Evolutionary conservation across 2,113 vertebrate species (phyloP).

Genomic region (Heliornis fulica): DNA sequence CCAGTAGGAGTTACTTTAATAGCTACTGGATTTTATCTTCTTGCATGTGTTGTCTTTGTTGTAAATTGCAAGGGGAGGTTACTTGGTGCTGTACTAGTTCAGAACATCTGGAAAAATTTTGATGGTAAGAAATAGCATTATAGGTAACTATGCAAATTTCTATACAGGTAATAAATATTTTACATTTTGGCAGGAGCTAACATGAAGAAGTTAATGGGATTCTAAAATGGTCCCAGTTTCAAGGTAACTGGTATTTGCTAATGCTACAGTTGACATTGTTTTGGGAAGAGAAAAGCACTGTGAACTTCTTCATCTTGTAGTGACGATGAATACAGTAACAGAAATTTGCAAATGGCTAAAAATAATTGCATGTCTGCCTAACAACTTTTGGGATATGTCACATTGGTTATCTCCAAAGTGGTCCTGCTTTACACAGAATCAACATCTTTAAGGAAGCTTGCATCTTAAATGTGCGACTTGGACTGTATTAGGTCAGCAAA

Average conservation of each 20-base stretch:
- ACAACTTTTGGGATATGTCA: slow-evolving; percentile 31
- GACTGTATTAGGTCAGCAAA: slow-evolving; percentile 55
- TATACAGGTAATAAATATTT: slow-evolving; percentile 60
- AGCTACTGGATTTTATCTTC: background rate
- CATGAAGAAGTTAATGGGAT: slow-evolving; percentile 34
- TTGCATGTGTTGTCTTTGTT: slow-evolving; percentile 1
- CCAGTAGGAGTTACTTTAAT: background rate
- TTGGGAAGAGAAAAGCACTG: slow-evolving; percentile 5
- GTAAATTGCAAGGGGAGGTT: background rate
- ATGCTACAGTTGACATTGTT: slow-evolving; percentile 3
- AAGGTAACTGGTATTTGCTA: background rate
- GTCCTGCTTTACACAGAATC: slow-evolving; percentile 43
- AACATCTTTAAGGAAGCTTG: slow-evolving; percentile 44
- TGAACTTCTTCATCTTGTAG: slow-evolving; percentile 3
- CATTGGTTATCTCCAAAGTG: slow-evolving; percentile 51
- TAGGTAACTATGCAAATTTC: slow-evolving; percentile 65
- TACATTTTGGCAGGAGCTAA: slow-evolving; percentile 4
- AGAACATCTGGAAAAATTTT: slow-evolving; percentile 35
- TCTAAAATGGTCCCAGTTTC: slow-evolving; percentile 32
- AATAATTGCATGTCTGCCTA: slow-evolving; percentile 28
- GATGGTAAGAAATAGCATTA: slow-evolving; percentile 47
- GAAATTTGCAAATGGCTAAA: slow-evolving; percentile 26
- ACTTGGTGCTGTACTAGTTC: background rate
- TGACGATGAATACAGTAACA: slow-evolving; percentile 6
- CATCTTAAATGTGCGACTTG: slow-evolving; percentile 46